Conservation (phyloP, 2,113 vertebrate species). For the Aegithalos caudatus region DNA sequence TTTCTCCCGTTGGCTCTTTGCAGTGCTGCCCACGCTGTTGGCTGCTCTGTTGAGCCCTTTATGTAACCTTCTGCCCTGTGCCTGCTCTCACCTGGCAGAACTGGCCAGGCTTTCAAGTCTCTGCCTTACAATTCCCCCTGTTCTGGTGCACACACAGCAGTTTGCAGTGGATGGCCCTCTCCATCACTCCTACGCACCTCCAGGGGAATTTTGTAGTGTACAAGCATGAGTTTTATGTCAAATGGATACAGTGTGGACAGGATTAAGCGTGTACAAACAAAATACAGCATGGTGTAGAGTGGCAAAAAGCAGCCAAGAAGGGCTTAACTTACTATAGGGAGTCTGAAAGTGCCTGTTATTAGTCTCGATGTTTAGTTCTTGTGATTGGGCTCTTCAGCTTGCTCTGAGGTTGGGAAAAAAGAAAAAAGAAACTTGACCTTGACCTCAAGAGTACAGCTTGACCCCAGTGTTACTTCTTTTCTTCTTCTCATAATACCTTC, state of each 20-base stretch:
- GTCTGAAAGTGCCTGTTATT: neutral
- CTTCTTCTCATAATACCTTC: neutral
- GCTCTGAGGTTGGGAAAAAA: neutral
- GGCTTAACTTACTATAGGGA: neutral
- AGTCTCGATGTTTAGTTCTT: neutral
- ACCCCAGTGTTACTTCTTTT: neutral
- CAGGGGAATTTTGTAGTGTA: neutral
- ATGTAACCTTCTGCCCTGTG: neutral
- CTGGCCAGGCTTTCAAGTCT: neutral
- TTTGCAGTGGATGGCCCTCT: neutral
- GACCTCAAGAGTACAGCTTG: neutral
- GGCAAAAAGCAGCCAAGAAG: neutral
- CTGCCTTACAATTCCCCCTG: fast-evolving
- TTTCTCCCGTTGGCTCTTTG: neutral
- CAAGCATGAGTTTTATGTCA: neutral
- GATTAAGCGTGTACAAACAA: neutral
- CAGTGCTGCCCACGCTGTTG: neutral
- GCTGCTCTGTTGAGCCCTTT: neutral
- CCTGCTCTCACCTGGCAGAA: neutral
- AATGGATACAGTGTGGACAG: neutral
- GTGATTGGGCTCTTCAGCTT: neutral
- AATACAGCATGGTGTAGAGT: neutral
- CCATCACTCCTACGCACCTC: neutral
- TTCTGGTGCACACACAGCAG: neutral
- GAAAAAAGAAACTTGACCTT: neutral